These are phyloP conservation scores for Gobiocypris rarus DNA, from an alignment of 2,113 vertebrate species.

Conservation along the genomic window DNA sequence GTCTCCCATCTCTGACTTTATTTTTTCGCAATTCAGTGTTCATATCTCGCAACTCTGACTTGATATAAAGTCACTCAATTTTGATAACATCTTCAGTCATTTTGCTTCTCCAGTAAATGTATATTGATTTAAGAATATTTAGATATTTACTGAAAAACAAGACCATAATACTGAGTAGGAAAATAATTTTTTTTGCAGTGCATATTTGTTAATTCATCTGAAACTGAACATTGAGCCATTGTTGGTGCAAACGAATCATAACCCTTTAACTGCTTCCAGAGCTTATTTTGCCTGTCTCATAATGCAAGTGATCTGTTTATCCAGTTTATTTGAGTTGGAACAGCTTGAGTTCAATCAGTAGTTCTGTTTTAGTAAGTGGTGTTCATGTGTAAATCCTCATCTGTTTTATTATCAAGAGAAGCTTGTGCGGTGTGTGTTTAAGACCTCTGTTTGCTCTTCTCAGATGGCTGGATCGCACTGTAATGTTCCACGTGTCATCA, in stretches of 20 bases:
- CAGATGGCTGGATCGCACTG: constrained; percentile 65
- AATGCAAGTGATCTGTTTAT: background rate
- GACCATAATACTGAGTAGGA: too few relatives aligned
- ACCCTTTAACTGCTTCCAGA: constrained; percentile 3
- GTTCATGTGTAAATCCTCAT: background rate
- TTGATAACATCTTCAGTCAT: too few relatives aligned
- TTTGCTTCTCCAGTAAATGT: too few relatives aligned
- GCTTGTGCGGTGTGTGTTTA: too few relatives aligned
- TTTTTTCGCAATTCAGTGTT: too few relatives aligned
- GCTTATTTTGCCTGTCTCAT: background rate
- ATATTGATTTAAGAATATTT: too few relatives aligned
- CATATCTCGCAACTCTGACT: too few relatives aligned
- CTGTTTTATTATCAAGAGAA: background rate
- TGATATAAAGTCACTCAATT: too few relatives aligned
- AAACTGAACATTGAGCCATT: background rate
- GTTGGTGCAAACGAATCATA: background rate
- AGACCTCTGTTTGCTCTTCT: constrained; percentile 36
- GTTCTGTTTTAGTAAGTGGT: background rate
- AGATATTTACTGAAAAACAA: too few relatives aligned
- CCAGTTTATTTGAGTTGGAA: background rate
- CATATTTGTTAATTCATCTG: background rate
- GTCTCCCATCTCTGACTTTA: too few relatives aligned
- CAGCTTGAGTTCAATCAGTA: background rate
- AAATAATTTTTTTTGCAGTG: background rate
- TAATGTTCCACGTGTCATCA: constrained; percentile 48